Evolutionary conservation across 1,140 invertebrate species (phyloP), one percentile per base, ranked within the genome.

Genomic region (Hirudo medicinalis): DNA sequence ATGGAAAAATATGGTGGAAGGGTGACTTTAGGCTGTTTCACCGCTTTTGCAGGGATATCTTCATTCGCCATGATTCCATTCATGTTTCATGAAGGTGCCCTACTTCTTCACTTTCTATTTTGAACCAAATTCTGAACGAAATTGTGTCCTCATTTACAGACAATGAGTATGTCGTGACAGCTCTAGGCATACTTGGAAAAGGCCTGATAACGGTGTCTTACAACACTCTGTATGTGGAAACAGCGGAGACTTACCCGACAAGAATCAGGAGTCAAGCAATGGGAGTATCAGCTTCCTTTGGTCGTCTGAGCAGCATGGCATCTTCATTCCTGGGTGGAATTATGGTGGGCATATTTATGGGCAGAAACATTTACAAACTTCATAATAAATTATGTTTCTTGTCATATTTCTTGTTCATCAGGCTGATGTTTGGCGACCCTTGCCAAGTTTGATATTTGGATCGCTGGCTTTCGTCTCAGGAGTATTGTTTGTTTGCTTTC

Each of bases 201-300:
- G 57, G 57, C 2, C 11, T 63, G 29, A 49, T 63, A 11, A 88
- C 83, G 85, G 89, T 89, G 0, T 88, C 89, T 0, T 92, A 91
- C 77, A 89, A 90, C 49, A 88, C 93, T 22, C 87, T 92, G 71
- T 94, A 92, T 76, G 90, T 93, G 75, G 94, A 92, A 78, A 91
- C 91, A 0, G 90, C 91, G 0, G 91, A 95, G 82, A 78, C 87
- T 20, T 89, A 74, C 84, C 88, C 77, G 79, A 89, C 87, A 80
- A 87, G 89, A 79, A 80, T 81, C 25, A 76, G 80, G 17, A 90
- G 88, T 77, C 89, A 90, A 0, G 90, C 87, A 0, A 81, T 93
- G 67, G 91, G 91, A 2, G 83, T 88, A 6, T 85, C 88, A 54
- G 90, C 89, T 0, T 89, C 87, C 73, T 88, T 86, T 74, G 89